Percentiles rank a stretch among this genome's conserved stretches.
These are phyloP conservation scores for Blennius ocellaris DNA, from an alignment of 2,113 vertebrate genomes.

Conservation along the genomic window DNA sequence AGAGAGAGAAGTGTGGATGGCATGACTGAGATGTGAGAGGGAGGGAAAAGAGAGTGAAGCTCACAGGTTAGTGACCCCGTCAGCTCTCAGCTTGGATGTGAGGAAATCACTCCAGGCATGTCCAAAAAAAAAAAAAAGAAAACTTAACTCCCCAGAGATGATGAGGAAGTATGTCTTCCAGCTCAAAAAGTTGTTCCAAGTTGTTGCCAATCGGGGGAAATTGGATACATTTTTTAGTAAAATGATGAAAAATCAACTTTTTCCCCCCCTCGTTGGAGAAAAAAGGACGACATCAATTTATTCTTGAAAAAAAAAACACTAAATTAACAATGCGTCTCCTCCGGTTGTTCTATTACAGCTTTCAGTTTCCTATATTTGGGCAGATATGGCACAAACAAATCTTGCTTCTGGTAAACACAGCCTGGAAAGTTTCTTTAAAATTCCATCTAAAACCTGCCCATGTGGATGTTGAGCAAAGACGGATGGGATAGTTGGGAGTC, in stretches of 20 bases:
- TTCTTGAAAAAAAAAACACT: no score
- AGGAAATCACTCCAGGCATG: conserved; percentile 53
- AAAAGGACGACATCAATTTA: neutral
- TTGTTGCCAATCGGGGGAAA: conserved; percentile 30
- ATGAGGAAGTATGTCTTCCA: conserved; percentile 39
- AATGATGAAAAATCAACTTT: conserved; percentile 20
- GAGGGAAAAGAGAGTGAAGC: conserved; percentile 5
- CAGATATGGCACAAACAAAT: no score
- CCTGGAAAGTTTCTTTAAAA: no score
- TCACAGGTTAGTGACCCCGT: conserved; percentile 52
- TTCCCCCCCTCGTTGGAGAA: neutral
- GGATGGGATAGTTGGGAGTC: no score
- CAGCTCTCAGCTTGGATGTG: conserved; percentile 49
- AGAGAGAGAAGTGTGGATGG: neutral
- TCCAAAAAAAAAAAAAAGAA: conserved; percentile 7
- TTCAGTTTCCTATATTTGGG: no score
- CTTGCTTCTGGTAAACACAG: no score
- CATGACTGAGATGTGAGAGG: neutral
- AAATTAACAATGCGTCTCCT: no score
- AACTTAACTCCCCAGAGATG: conserved; percentile 56
- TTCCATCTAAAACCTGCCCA: no score
- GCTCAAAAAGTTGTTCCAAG: conserved; percentile 36
- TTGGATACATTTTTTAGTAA: conserved; percentile 23
- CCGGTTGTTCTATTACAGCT: no score
- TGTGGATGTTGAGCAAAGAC: no score